Base-by-base conservation (phyloP, 2,888 invertebrate genomes). In the Amphipoea oculea region DNA sequence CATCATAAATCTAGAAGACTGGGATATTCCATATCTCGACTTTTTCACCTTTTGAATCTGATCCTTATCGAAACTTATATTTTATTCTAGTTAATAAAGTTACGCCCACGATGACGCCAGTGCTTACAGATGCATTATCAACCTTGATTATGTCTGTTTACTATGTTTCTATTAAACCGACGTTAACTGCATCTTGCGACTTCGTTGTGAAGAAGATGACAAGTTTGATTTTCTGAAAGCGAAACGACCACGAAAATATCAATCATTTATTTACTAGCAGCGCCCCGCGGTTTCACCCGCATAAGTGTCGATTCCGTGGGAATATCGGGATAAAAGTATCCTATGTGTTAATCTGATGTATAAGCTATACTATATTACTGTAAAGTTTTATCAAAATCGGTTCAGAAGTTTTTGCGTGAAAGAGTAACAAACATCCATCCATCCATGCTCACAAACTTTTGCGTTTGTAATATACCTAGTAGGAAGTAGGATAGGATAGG, bases 101-200 rank as follows among this genome's bases (percentile, higher is more conserved):
- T 51, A 85, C 80, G 68, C 81, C 87, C 51, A 54, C 20, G 60
- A 79, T 86, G 84, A 85, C 74, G 76, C 42, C 66, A 79, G 42
- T 77, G 54, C 48, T 54, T 51, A 67, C 48, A 79, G 74, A 86
- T 77, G 63, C 73, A 72, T 63, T 72, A 62, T 14, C 2, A 66
- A 80, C 85, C 85, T 85, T 86, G 71, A 29, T 72, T 72, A 57
- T n/a, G 62, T 76, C 36, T 42, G 29, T 79, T 71, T 73, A 82
- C 54, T 65, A 57, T 69, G 67, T 76, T 74, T 83, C 23, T 57
- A 57, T 57, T 4, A n/a, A 9, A n/a, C 48, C 62, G 14, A 48
- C 14, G 17, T 51, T 76, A 63, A 45, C 2, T 74, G 20, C 70
- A 66, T 73, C 60, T 71, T 72, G 73, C n/a, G 51, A n/a, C 57